Conservation (phyloP, 2,113 vertebrate genomes). For the Scolopax mira region DNA sequence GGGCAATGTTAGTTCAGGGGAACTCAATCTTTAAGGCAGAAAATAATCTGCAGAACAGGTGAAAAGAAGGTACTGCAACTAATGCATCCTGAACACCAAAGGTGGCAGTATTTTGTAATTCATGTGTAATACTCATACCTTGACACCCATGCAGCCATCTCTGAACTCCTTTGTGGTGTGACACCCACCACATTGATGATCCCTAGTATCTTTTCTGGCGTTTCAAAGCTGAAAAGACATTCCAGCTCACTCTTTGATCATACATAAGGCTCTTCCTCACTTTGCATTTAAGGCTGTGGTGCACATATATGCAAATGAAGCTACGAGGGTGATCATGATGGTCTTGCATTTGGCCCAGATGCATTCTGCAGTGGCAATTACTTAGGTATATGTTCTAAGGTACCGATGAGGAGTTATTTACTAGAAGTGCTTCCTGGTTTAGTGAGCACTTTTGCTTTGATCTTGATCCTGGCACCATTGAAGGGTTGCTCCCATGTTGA, state of each 20-base stretch:
- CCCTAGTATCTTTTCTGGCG: background rate
- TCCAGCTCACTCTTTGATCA: background rate
- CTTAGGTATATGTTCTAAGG: background rate
- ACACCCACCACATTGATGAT: accelerated
- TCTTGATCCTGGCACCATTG: background rate
- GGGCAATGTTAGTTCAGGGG: background rate
- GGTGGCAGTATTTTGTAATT: background rate
- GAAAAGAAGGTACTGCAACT: background rate
- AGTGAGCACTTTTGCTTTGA: background rate
- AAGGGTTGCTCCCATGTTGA: background rate
- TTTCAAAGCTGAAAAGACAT: background rate
- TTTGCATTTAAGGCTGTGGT: background rate
- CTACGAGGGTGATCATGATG: background rate
- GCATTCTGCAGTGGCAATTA: background rate
- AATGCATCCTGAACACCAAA: background rate
- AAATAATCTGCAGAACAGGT: background rate
- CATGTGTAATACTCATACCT: accelerated
- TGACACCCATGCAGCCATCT: background rate
- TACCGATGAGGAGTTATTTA: background rate
- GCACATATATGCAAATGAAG: background rate
- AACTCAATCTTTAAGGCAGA: background rate
- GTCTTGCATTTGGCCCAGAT: background rate
- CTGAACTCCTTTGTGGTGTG: background rate
- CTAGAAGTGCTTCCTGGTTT: background rate
- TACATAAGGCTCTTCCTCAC: background rate